Evolutionary conservation across 1,140 invertebrate genomes (phyloP), one percentile per base, ranked within the genome.

Genomic region (Drosophila lowei): DNA sequence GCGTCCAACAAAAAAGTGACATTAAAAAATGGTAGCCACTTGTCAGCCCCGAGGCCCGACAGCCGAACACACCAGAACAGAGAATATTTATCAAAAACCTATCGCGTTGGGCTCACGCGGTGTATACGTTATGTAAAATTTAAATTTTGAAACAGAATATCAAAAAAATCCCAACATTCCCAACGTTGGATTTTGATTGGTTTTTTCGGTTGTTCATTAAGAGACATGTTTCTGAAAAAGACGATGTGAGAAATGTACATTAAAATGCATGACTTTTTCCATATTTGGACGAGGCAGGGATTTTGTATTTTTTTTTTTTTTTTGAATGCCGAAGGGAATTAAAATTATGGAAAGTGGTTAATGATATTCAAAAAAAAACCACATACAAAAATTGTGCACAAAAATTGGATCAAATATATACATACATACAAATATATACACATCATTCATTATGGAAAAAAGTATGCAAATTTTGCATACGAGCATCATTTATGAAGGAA

Each of bases 1-100:
- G 18, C 30, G 25, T 15, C 42, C 63, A 58, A 49, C 79, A 77
- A 85, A 74, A 85, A 85, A 86, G 80, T 86, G 80, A 86, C 80
- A 85, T 86, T 85, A 86, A 85, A 85, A 85, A 85, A 85, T 85
- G 77, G 63, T 86, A 70, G 75, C 77, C 81, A 85, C 80, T 85
- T 85, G 72, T 85, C 80, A 85, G 79, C 43, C 43, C 43, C 13
- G 28, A 61, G 48, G 8, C 11, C 18, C 28, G 13, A 30, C 44
- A 43, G 42, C 34, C 34, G 9, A 13, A 13, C 34, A 34, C 30
- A 50, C 46, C 30, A 23, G 23, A 25, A 50, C 25, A 25, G 50
- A 16, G 50, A 30, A 74, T 58, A 75, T 67, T 67, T 75, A 75
- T 75, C 72, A 70, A 65, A 64, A 79, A 77, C 72, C 86, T 85